phyloP scores from a whole-genome alignment of 2,113 vertebrate genomes.

The Turnix velox region DNA sequence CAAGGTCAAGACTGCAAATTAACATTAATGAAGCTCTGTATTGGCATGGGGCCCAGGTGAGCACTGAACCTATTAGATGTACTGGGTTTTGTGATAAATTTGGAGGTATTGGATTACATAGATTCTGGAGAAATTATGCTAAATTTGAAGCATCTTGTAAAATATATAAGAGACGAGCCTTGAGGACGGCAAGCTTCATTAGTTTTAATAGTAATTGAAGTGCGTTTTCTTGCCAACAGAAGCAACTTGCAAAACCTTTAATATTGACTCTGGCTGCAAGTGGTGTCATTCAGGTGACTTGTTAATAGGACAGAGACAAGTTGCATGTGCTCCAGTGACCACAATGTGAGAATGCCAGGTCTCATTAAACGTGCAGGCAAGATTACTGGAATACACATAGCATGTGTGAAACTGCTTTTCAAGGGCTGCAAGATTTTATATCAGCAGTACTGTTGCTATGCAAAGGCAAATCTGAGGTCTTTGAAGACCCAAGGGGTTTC shows the following conservation, averaged over 20 bases:
- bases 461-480: not conserved
- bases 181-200: not conserved
- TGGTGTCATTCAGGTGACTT: not conserved
- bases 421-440: not conserved
- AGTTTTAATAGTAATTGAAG: not conserved
- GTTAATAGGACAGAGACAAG: not conserved
- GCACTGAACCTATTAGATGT: not conserved
- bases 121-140: not conserved
- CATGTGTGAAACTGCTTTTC: not conserved
- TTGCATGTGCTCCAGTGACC: not conserved
- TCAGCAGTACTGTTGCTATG: not conserved
- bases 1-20: not conserved
- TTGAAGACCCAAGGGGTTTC: not conserved
- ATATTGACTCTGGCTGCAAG: not conserved
- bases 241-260: not conserved
- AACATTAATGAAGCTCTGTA: not conserved
- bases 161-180: not conserved
- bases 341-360: fast-evolving
- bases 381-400: not conserved
- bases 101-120: not conserved
- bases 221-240: not conserved
- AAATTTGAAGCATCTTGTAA: not conserved
- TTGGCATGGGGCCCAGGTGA: not conserved
- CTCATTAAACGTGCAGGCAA: not conserved
- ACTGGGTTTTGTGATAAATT: not conserved